Conservation (phyloP, 2,888 invertebrate species). For the Notodromas monacha region DNA sequence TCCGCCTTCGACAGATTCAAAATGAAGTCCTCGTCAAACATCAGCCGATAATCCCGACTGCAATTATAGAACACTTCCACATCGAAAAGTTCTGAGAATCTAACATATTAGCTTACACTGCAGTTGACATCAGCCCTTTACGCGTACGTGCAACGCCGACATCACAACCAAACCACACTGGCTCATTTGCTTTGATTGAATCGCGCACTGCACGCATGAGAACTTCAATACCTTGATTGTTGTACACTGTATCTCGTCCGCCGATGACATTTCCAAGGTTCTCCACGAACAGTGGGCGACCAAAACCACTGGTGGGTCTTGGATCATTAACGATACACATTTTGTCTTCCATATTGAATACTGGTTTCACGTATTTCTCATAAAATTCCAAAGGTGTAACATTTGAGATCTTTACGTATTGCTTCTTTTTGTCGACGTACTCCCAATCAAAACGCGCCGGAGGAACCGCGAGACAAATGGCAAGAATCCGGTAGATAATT, state of each 20-base stretch:
- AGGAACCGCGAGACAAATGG: constrained; percentile 52
- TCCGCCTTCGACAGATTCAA: constrained; percentile 41
- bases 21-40: constrained; percentile 50
- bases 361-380: constrained; percentile 34
- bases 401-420: constrained; percentile 34
- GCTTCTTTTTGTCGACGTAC: constrained; percentile 48
- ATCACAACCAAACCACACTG: constrained; percentile 77
- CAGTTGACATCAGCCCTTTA: too few relatives aligned
- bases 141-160: too few relatives aligned
- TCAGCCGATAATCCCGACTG: constrained; percentile 43
- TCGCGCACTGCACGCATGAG: constrained; percentile 37
- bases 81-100: not conserved
- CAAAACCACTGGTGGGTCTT: constrained; percentile 39
- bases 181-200: constrained; percentile 41
- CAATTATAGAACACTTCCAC: constrained; percentile 11
- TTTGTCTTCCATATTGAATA: constrained; percentile 49
- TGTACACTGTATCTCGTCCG: constrained; percentile 41
- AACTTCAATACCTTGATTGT: constrained; percentile 49
- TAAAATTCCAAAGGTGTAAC: constrained; percentile 49
- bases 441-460: constrained; percentile 44
- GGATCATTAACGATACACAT: constrained; percentile 62
- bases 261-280: constrained; percentile 60
- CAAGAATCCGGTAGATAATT: constrained; percentile 42
- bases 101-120: constrained; percentile 5
- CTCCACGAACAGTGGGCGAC: constrained; percentile 45